Conservation (phyloP, 2,797 vertebrate genomes). For the Acanthurus leucopareius region DNA sequence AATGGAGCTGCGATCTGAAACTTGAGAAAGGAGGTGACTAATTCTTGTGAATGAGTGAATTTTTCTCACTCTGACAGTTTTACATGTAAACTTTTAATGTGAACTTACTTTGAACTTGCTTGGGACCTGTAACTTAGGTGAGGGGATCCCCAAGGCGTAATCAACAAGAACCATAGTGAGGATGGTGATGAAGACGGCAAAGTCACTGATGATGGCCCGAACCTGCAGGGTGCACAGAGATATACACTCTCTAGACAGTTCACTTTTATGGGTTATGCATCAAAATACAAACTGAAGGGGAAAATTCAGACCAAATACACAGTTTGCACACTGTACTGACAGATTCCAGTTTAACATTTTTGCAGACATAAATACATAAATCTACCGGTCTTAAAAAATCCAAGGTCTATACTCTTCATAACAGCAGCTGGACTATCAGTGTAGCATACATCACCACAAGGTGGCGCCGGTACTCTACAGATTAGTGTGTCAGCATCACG, state of each 20-base stretch:
- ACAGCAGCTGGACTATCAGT: neutral
- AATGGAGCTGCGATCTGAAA: too few species aligned
- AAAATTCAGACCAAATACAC: neutral
- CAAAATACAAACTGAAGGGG: neutral
- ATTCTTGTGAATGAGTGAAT: too few species aligned
- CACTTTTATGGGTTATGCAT: neutral
- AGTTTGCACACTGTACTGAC: neutral
- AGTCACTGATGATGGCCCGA: conserved; percentile 96
- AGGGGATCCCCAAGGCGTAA: conserved; percentile 94
- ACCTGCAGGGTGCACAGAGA: conserved; percentile 82
- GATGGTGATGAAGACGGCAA: conserved; percentile 98
- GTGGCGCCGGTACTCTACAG: conserved; percentile 38
- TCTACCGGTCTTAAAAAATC: too few species aligned
- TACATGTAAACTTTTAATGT: neutral
- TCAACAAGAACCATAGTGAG: conserved; percentile 95
- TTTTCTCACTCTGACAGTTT: too few species aligned
- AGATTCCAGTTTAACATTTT: too few species aligned
- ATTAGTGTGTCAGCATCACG: conserved; percentile 37
- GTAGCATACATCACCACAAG: conserved; percentile 48
- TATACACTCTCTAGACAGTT: neutral
- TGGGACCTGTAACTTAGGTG: conserved; percentile 97
- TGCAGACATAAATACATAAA: too few species aligned
- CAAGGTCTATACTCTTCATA: too few species aligned
- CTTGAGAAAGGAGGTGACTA: too few species aligned
- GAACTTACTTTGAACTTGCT: conserved; percentile 94